Percentiles rank a stretch among this genome's conserved stretches.
These are phyloP conservation scores for Bolborhynchus lineola DNA, from an alignment of 2,113 vertebrate genomes.

Conservation along the genomic window DNA sequence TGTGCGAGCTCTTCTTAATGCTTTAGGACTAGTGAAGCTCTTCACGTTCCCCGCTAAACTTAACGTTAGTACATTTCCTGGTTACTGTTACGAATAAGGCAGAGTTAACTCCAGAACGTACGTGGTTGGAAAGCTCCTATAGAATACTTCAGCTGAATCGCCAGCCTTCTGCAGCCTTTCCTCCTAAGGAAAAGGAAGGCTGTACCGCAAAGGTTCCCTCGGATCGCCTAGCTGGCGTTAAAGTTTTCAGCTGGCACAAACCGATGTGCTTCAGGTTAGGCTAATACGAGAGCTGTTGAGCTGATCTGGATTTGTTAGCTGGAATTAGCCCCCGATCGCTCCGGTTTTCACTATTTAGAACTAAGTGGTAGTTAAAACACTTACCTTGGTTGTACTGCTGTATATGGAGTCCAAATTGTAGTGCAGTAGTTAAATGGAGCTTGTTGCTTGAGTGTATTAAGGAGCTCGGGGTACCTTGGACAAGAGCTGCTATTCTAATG, in stretches of 20 bases:
- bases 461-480: constrained; percentile 45
- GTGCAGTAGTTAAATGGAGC: neutral
- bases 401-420: neutral
- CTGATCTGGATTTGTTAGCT: neutral
- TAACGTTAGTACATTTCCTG: neutral
- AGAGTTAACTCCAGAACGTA: neutral
- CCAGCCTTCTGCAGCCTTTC: neutral
- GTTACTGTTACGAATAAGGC: neutral
- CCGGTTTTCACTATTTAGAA: neutral
- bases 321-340: neutral
- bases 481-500: constrained; percentile 9
- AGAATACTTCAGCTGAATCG: neutral
- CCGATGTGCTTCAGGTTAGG: neutral
- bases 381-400: too few species aligned
- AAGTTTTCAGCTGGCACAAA: neutral
- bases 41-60: neutral
- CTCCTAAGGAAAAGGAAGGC: neutral
- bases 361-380: neutral
- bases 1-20: neutral
- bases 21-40: neutral
- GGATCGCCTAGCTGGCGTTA: neutral
- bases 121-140: neutral
- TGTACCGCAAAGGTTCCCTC: neutral
- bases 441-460: neutral
- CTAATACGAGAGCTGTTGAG: neutral